phyloP scores from a whole-genome alignment of 2,113 vertebrate species.

The Sturnira hondurensis region DNA sequence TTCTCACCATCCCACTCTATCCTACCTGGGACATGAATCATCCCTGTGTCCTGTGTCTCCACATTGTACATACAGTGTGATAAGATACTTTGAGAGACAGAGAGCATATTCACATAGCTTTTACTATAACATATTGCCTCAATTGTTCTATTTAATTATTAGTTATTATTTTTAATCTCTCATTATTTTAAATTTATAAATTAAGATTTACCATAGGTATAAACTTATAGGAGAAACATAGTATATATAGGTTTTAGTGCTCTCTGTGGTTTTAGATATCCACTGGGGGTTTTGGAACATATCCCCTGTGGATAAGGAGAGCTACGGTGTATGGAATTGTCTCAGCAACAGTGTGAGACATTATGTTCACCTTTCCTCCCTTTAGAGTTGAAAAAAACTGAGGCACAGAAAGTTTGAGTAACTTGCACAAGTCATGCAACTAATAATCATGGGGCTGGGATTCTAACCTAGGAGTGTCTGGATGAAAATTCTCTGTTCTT shows the following conservation, averaged over 20 bases:
- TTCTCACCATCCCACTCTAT: neutral
- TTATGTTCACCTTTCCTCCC: neutral
- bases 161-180: neutral
- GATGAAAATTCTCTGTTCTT: neutral
- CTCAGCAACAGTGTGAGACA: neutral
- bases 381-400: neutral
- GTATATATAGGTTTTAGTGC: neutral
- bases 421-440: neutral
- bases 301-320: neutral
- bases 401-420: neutral
- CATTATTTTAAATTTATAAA: neutral
- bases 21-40: neutral
- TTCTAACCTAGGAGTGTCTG: neutral
- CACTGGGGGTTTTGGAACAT: neutral
- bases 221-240: neutral
- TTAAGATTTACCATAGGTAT: neutral
- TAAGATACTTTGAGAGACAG: too few relatives aligned
- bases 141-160: neutral
- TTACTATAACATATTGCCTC: neutral
- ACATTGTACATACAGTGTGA: neutral
- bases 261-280: neutral
- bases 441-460: neutral
- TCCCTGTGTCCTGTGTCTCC: neutral
- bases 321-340: neutral
- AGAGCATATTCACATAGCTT: neutral